phyloP scores from a whole-genome alignment of 2,113 vertebrate species.

The Psammodynastes pulverulentus region DNA sequence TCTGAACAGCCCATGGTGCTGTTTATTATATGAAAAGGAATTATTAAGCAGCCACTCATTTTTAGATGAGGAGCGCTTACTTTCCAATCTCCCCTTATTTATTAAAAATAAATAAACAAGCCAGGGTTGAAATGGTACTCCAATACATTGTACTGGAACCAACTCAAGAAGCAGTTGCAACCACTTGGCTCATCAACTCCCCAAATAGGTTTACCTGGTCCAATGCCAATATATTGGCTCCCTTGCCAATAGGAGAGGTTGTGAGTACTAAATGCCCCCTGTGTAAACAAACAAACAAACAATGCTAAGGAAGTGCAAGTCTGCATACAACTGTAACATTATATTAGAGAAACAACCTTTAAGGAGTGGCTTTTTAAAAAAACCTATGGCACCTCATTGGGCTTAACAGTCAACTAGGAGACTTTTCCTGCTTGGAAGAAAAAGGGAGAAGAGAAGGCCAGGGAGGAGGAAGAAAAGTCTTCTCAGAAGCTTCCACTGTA shows the following conservation, averaged over 20 bases:
- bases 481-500: neutral
- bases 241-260: constrained; percentile 88
- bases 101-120: neutral
- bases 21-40: neutral
- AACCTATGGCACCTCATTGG: neutral
- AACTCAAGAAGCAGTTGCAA: neutral
- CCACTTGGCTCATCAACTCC: neutral
- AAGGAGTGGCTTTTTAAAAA: neutral
- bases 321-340: neutral
- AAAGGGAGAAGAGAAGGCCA: neutral
- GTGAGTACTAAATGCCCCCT: constrained; percentile 86
- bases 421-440: neutral
- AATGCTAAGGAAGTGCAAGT: neutral
- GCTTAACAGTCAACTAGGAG: neutral
- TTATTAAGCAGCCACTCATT: neutral
- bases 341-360: neutral
- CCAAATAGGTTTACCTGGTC: constrained; percentile 77
- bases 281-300: neutral
- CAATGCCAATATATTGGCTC: constrained; percentile 85
- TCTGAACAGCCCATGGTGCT: neutral
- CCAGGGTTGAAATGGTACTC: neutral
- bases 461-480: neutral
- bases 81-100: neutral
- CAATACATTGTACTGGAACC: neutral
- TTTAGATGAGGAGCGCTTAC: fast-evolving